Evolutionary conservation across 2,888 invertebrate species (phyloP).

Genomic region (Pseudococcus longispinus): DNA sequence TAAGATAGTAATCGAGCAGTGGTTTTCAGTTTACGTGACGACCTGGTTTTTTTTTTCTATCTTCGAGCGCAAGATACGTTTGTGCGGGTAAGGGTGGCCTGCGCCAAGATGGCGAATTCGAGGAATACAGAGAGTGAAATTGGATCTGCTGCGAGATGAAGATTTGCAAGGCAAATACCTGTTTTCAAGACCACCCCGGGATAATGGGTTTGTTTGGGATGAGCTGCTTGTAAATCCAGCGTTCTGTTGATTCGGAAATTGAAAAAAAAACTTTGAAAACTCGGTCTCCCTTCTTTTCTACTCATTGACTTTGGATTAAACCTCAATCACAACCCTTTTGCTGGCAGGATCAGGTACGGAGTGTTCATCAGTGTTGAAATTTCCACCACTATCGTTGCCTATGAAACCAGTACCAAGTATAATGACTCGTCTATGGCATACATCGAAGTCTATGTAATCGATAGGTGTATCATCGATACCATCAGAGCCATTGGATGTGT

Average conservation of each 20-base stretch:
- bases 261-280: background rate
- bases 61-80: background rate
- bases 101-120: background rate
- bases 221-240: too few relatives aligned
- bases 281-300: background rate
- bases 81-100: background rate
- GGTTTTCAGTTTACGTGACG: slow-evolving; percentile 21
- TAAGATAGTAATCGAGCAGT: slow-evolving; percentile 39
- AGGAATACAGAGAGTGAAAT: background rate
- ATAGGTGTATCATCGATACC: background rate
- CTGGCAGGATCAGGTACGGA: background rate
- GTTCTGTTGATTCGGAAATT: background rate
- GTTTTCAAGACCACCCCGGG: background rate
- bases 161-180: background rate
- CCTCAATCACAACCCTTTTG: background rate
- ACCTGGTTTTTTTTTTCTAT: background rate
- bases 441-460: background rate
- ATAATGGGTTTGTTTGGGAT: background rate
- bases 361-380: background rate
- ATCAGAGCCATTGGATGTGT: background rate
- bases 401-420: background rate
- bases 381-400: background rate
- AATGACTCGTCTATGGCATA: background rate
- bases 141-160: background rate
- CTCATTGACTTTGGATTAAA: background rate